phyloP scores from a whole-genome alignment of 2,113 vertebrate species.

The Aplodontia rufa region DNA sequence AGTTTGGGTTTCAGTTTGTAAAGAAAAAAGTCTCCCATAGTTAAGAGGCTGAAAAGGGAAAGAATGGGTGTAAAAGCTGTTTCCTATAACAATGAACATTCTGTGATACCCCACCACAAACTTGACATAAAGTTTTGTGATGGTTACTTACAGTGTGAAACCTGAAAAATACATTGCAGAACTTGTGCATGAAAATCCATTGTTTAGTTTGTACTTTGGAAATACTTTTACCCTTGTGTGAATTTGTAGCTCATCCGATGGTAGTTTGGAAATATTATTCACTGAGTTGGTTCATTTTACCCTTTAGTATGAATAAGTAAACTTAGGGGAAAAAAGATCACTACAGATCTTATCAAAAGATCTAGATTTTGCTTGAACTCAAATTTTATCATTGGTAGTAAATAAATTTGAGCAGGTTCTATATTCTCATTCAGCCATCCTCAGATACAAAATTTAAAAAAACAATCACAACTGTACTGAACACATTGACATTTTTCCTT shows the following conservation, averaged over 20 bases:
- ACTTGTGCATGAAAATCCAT: neutral
- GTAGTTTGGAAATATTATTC: constrained; percentile 2
- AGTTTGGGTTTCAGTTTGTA: neutral
- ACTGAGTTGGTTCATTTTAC: neutral
- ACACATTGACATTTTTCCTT: neutral
- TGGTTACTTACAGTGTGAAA: neutral
- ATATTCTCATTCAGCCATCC: neutral
- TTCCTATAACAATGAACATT: neutral
- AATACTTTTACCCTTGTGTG: neutral
- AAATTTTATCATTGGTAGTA: neutral
- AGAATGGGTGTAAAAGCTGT: neutral
- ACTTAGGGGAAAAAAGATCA: neutral
- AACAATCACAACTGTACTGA: neutral
- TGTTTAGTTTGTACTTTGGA: neutral
- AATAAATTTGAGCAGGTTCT: neutral
- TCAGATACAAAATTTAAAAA: no score
- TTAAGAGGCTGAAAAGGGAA: neutral
- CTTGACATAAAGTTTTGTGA: constrained; percentile 1
- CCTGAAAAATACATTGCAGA: neutral
- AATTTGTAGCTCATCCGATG: neutral
- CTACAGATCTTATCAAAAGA: neutral
- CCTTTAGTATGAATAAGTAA: neutral
- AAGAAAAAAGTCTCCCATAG: neutral
- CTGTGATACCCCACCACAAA: neutral
- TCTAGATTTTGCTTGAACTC: neutral